Conservation (phyloP, 1,140 invertebrate species). For the Drosophila watanabei region DNA sequence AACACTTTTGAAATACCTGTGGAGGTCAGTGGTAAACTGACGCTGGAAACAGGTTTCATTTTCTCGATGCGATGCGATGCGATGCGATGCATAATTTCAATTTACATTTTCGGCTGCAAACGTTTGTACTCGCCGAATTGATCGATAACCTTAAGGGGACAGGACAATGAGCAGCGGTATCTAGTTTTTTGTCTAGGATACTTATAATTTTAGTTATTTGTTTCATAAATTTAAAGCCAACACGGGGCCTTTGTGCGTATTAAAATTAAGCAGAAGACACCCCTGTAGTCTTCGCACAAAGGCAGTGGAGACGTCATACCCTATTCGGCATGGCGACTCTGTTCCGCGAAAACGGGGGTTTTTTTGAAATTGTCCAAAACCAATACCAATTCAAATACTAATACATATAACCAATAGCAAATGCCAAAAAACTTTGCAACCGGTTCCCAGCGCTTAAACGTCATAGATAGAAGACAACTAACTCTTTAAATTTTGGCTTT, state of each 20-base stretch:
- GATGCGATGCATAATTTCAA: conserved; percentile 56
- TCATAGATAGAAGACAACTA: conserved; percentile 51
- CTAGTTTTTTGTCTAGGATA: neutral
- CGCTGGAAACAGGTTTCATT: conserved; percentile 68
- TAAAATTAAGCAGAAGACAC: conserved; percentile 5
- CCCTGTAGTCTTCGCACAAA: conserved; percentile 1
- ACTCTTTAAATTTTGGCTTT: conserved; percentile 31
- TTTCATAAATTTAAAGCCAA: too few relatives aligned
- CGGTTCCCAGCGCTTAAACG: conserved; percentile 28
- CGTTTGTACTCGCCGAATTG: conserved; percentile 9
- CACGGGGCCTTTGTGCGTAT: neutral
- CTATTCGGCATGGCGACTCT: conserved; percentile 10
- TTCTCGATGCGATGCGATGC: conserved; percentile 26
- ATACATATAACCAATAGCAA: conserved; percentile 20
- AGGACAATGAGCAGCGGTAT: conserved; percentile 1
- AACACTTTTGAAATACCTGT: conserved; percentile 52
- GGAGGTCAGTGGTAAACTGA: conserved; percentile 66
- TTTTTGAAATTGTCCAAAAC: conserved; percentile 37
- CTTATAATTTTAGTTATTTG: neutral
- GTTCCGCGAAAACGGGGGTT: conserved; percentile 57
- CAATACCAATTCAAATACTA: neutral
- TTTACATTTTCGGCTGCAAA: conserved; percentile 45
- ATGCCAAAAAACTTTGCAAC: conserved; percentile 29
- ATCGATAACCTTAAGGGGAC: neutral
- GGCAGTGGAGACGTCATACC: conserved; percentile 1